These are phyloP conservation scores for Drosophila punjabiensis DNA, from an alignment of 1,140 invertebrate genomes.

Conservation along the genomic window DNA sequence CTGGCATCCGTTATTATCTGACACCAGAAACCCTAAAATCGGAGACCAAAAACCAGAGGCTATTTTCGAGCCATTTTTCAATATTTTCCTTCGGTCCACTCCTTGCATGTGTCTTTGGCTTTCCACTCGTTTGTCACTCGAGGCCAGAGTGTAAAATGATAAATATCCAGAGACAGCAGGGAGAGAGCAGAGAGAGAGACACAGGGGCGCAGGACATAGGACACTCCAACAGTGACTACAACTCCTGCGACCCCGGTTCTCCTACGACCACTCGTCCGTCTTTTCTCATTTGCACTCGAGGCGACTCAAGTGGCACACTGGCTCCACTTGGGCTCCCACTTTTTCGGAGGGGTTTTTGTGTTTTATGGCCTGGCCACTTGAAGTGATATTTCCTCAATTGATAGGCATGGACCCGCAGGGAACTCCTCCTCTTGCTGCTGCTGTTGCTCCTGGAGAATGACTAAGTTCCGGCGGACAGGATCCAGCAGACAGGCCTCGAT, in stretches of 20 bases:
- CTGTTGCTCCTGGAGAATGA: conserved; percentile 10
- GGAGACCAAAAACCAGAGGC: conserved; percentile 22
- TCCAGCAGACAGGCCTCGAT: conserved; percentile 21
- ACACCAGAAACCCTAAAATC: conserved; percentile 33
- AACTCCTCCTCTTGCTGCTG: not conserved
- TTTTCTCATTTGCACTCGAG: conserved; percentile 79
- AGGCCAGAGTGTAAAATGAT: conserved; percentile 71
- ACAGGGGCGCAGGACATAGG: conserved; percentile 22
- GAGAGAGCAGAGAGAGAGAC: not conserved
- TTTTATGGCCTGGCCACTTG: conserved; percentile 69
- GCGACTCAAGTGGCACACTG: conserved; percentile 61
- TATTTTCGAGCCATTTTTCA: conserved; percentile 26
- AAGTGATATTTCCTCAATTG: conserved; percentile 76
- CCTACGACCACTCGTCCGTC: conserved; percentile 41
- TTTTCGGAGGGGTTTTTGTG: conserved; percentile 48
- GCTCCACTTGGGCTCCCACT: conserved; percentile 34
- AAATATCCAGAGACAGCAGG: conserved; percentile 51
- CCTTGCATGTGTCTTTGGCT: conserved; percentile 26
- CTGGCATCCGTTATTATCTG: conserved; percentile 24
- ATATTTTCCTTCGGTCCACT: conserved; percentile 22
- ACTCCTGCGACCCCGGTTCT: conserved; percentile 15
- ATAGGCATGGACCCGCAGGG: conserved; percentile 42
- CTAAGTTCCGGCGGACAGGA: conserved; percentile 16
- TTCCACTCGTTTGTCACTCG: conserved; percentile 48
- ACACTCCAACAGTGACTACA: conserved; percentile 31